phyloP scores from a whole-genome alignment of 1,140 invertebrate genomes.

The Samia ricini region DNA sequence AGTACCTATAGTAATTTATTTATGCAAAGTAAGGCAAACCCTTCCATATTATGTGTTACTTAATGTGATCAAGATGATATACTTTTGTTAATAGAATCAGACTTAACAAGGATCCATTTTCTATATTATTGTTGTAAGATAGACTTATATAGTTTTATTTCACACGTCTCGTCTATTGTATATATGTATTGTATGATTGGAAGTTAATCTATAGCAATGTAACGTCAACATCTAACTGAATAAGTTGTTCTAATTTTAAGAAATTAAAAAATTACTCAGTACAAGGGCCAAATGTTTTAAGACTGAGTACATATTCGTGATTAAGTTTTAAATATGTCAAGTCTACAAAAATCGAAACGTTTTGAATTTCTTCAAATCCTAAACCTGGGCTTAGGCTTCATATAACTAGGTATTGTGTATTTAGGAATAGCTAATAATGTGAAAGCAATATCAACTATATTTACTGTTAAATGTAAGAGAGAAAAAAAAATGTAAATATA shows the following conservation, averaged over 20 bases:
- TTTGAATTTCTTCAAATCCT: not conserved
- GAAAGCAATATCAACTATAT: conserved; percentile 5
- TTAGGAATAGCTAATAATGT: not conserved
- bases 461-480: not conserved
- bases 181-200: conserved; percentile 31
- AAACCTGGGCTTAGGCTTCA: not conserved
- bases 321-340: conserved; percentile 27
- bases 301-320: conserved; percentile 67
- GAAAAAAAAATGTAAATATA: conserved; percentile 3
- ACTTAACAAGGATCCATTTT: conserved; percentile 49
- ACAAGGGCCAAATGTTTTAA: conserved; percentile 73
- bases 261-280: conserved; percentile 60
- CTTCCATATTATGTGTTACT: conserved; percentile 56
- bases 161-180: conserved; percentile 40
- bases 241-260: conserved; percentile 38
- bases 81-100: conserved; percentile 49
- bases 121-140: conserved; percentile 28
- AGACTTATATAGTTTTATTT: conserved; percentile 38
- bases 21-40: conserved; percentile 38
- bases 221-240: conserved; percentile 13
- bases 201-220: conserved; percentile 12
- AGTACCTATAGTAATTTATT: conserved; percentile 40
- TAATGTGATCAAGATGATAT: conserved; percentile 68
- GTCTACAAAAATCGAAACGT: not conserved
- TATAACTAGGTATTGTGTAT: not conserved